Conservation (phyloP, 2,888 invertebrate genomes). For the Maniola hyperantus region DNA sequence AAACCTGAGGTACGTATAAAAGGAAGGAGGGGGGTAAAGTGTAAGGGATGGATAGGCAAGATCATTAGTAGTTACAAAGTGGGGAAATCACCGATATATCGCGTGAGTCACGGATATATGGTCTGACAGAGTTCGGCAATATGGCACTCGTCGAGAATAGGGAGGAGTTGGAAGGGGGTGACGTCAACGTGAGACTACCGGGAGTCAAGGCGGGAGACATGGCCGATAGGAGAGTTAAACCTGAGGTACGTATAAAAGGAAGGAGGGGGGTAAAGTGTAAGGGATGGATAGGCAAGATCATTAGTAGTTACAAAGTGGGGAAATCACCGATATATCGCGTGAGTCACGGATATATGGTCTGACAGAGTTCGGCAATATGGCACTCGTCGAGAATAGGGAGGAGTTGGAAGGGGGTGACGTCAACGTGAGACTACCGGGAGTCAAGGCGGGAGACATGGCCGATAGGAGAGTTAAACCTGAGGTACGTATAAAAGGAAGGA, state of each 20-base stretch:
- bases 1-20: slow-evolving; percentile 89
- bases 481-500: slow-evolving; percentile 72
- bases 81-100: too few relatives aligned
- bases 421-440: slow-evolving; percentile 92
- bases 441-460: slow-evolving; percentile 92
- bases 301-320: not conserved
- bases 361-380: slow-evolving; percentile 96
- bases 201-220: slow-evolving; percentile 94
- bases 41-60: not conserved
- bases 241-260: slow-evolving; percentile 85
- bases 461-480: slow-evolving; percentile 93
- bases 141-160: slow-evolving; percentile 92
- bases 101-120: not conserved
- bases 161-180: slow-evolving; percentile 88
- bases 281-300: not conserved
- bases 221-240: slow-evolving; percentile 92
- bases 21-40: too few relatives aligned
- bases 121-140: slow-evolving; percentile 96
- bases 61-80: not conserved
- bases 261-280: too few relatives aligned
- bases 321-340: too few relatives aligned
- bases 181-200: slow-evolving; percentile 89
- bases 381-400: slow-evolving; percentile 92
- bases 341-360: slow-evolving; percentile 60
- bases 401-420: slow-evolving; percentile 88